Percentiles rank a stretch among this genome's conserved stretches.
Conservation (phyloP, 2,888 invertebrate genomes). For the Ceraclea dissimilis region DNA sequence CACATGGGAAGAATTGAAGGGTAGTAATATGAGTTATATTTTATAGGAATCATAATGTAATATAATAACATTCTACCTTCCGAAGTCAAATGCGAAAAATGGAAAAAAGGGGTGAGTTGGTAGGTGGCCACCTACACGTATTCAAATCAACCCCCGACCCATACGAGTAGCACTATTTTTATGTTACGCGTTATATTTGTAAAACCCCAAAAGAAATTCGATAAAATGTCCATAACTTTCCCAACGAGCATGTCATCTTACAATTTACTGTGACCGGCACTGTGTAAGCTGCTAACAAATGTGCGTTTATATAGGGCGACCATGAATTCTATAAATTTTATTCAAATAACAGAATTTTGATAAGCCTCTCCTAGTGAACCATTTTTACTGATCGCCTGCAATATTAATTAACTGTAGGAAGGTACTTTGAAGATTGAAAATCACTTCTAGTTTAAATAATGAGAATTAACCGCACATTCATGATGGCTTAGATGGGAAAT, state of each 20-base stretch:
- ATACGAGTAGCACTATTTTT: not conserved
- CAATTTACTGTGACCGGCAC: constrained; percentile 21
- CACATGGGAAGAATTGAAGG: no score
- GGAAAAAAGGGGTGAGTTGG: not conserved
- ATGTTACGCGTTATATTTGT: constrained; percentile 10
- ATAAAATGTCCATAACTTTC: constrained; percentile 23
- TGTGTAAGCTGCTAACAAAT: constrained; percentile 9
- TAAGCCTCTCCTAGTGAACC: no score
- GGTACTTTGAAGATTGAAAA: no score
- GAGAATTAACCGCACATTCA: no score
- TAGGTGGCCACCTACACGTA: not conserved
- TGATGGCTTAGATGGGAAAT: no score
- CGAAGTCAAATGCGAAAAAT: no score
- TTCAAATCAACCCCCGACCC: not conserved
- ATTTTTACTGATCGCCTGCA: no score
- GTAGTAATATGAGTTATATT: not conserved
- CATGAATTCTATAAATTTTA: no score
- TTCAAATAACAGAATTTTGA: no score
- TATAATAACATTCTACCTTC: no score
- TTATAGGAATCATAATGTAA: not conserved
- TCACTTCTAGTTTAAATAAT: no score
- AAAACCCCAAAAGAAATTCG: constrained; percentile 21
- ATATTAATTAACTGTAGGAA: no score
- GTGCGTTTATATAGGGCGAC: constrained; percentile 2
- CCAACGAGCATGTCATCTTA: constrained; percentile 18